Conservation (phyloP, 2,888 invertebrate genomes). For the Caenorhabditis sp. region DNA sequence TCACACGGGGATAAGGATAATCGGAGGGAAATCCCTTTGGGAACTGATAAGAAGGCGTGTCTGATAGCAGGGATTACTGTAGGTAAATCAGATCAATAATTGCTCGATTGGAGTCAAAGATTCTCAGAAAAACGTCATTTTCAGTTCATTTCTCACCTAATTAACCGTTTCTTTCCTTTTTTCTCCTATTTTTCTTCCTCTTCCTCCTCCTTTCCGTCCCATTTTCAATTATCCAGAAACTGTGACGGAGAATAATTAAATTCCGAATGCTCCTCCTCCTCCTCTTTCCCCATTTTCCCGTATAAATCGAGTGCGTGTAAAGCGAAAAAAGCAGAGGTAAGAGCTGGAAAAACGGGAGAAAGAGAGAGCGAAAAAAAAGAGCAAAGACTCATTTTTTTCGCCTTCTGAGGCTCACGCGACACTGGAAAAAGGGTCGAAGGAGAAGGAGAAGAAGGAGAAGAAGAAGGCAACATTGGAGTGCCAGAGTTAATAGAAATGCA, state of each 20-base stretch:
- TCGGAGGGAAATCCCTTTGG: too few relatives aligned
- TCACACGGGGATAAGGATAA: too few relatives aligned
- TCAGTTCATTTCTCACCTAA: neutral
- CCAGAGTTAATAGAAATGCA: conserved; percentile 36
- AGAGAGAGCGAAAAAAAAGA: conserved; percentile 3
- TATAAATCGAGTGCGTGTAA: too few relatives aligned
- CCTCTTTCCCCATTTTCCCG: conserved; percentile 7
- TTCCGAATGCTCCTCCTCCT: neutral
- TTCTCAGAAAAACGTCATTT: conserved; percentile 5
- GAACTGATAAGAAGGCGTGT: too few relatives aligned
- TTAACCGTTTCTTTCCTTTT: conserved; percentile 3
- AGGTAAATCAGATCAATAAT: neutral
- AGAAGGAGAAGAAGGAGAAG: too few relatives aligned
- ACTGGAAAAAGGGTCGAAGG: conserved; percentile 15
- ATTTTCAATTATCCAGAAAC: neutral
- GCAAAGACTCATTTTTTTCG: conserved; percentile 28
- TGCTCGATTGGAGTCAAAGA: neutral
- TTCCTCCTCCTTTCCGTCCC: neutral
- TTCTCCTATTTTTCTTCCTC: neutral
- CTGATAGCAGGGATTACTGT: too few relatives aligned
- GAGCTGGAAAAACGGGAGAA: conserved; percentile 24
- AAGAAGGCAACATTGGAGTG: conserved; percentile 28
- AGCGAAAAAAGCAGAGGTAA: conserved; percentile 16
- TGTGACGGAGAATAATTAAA: conserved; percentile 3
- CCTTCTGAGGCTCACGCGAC: conserved; percentile 34